Percentiles rank a stretch among this genome's conserved stretches.
Conservation (phyloP, 2,797 vertebrate species). For the Sebastes matsubarae region DNA sequence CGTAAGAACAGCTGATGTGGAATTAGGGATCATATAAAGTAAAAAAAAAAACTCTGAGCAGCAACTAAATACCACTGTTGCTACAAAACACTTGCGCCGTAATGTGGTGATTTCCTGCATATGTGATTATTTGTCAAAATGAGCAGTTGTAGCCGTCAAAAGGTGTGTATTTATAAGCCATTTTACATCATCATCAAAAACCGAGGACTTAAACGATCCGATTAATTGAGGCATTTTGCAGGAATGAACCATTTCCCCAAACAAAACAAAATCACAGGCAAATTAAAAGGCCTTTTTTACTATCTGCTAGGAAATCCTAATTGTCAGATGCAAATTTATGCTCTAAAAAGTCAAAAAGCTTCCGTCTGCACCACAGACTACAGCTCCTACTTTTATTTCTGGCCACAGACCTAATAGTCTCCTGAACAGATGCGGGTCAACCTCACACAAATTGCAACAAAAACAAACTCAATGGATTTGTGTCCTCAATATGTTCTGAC, state of each 20-base stretch:
- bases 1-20: conserved; percentile 33
- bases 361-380: neutral
- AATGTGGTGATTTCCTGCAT: neutral
- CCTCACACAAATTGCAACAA: too few relatives aligned
- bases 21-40: conserved; percentile 23
- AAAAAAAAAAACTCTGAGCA: neutral
- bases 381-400: conserved; percentile 1
- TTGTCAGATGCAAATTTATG: neutral
- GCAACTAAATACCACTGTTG: conserved; percentile 3
- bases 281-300: conserved; percentile 7
- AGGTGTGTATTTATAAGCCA: neutral
- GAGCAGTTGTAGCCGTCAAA: neutral
- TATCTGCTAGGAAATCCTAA: neutral
- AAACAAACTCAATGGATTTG: too few relatives aligned
- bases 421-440: too few relatives aligned
- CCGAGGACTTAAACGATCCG: neutral
- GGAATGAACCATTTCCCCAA: neutral
- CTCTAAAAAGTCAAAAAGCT: neutral
- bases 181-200: conserved; percentile 17
- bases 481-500: too few relatives aligned
- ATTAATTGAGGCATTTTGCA: conserved; percentile 2
- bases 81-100: neutral
- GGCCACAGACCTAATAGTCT: neutral
- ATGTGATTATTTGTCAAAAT: conserved; percentile 18
- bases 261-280: neutral